phyloP scores from a whole-genome alignment of 2,797 vertebrate species.

The Neomorphus geoffroyi region DNA sequence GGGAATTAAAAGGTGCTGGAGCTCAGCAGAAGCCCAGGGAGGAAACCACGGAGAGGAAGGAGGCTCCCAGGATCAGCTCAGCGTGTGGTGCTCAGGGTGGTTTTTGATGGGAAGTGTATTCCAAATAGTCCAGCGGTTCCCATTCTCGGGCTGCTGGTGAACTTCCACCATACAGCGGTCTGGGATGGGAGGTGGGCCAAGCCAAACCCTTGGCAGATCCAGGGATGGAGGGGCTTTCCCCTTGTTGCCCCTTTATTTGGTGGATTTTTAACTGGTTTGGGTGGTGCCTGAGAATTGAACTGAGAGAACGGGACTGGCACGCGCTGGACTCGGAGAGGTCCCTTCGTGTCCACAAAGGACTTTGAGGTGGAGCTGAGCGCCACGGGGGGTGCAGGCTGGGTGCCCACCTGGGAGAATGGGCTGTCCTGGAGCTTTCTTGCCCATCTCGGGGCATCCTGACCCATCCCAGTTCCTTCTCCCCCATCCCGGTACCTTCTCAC shows the following conservation, averaged over 20 bases:
- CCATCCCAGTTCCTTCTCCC: too few species aligned
- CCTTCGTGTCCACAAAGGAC: not conserved
- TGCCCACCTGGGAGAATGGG: rapidly evolving
- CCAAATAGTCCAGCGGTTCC: not conserved
- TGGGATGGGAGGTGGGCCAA: not conserved
- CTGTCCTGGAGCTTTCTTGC: not conserved
- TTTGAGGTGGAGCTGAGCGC: not conserved
- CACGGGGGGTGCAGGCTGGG: not conserved
- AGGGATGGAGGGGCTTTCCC: not conserved
- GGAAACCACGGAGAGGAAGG: not conserved
- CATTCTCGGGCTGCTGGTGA: not conserved
- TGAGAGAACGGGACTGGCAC: rapidly evolving
- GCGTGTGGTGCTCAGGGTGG: too few species aligned
- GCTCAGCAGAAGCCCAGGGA: not conserved
- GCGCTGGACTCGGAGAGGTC: not conserved
- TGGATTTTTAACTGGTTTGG: not conserved
- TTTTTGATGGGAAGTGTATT: too few species aligned
- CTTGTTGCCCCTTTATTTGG: not conserved
- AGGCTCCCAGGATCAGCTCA: not conserved
- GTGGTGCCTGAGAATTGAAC: not conserved
- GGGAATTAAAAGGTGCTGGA: not conserved
- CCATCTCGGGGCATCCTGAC: too few species aligned
- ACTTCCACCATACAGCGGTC: too few species aligned
- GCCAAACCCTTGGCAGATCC: not conserved
- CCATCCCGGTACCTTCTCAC: too few species aligned